These are phyloP conservation scores for Seira musarum DNA, from an alignment of 2,888 invertebrate genomes.

Conservation along the genomic window DNA sequence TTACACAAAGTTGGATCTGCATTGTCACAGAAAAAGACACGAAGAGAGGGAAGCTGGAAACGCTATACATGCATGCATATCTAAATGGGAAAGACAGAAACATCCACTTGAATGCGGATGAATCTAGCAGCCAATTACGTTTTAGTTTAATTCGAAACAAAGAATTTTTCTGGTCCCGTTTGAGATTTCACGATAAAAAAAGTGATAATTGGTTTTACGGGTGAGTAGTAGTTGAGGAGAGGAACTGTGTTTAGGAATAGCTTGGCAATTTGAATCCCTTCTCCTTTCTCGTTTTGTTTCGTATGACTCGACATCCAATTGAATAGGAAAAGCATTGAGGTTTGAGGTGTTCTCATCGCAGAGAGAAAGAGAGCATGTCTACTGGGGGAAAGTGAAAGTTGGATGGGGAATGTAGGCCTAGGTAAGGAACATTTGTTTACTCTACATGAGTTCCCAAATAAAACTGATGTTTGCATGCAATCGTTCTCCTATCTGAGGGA, in stretches of 20 bases:
- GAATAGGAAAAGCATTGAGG: not conserved
- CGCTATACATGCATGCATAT: too few species aligned
- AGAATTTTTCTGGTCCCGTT: not conserved
- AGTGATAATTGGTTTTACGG: not conserved
- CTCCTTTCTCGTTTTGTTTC: not conserved
- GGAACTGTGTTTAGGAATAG: not conserved
- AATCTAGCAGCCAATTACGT: not conserved
- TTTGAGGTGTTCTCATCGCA: too few species aligned
- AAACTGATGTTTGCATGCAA: constrained; percentile 1
- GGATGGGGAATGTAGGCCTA: not conserved
- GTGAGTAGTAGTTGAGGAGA: not conserved
- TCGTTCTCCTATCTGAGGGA: not conserved
- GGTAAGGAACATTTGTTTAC: not conserved
- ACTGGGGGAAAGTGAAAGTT: constrained; percentile 10
- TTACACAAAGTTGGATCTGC: not conserved
- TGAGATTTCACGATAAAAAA: not conserved
- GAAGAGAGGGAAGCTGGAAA: too few species aligned
- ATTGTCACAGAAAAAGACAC: not conserved
- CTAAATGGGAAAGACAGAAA: too few species aligned
- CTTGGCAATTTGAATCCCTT: constrained; percentile 1
- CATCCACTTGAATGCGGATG: too few species aligned
- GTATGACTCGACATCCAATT: not conserved
- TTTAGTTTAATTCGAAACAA: not conserved
- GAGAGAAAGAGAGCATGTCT: not conserved
- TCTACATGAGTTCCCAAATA: not conserved